Base-by-base conservation (phyloP, 2,113 vertebrate species). In the Engystomops pustulosus region DNA sequence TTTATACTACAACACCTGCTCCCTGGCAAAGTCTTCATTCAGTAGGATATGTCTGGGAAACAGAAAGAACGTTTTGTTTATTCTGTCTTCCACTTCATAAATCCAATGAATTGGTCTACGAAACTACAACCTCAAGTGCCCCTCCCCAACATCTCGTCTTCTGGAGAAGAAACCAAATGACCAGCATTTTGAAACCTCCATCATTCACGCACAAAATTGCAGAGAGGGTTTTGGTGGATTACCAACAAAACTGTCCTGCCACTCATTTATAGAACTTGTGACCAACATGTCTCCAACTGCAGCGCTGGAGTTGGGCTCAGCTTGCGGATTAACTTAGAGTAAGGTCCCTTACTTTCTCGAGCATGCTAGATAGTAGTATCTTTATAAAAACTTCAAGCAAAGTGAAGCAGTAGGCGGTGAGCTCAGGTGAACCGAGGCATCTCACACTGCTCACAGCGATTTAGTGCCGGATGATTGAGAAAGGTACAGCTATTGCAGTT, bases 401-500 rank as follows among this genome's bases (percentile, higher is more conserved):
- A 89, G 15, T 34, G 86, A 80, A 87, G 86, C 74, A 72, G 84
- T 76, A 45, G 83, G 88, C 68, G 74, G 15, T 34, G 79, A 86
- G 86, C 90, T 99, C 97, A 99, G 91, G 96, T 97, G 92, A 96
- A 97, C 90, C 97, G 95, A 0, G 98, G 98, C 97, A 99, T 99
- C 91, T 99, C 98, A 77, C 98, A 99, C 89, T 99, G 96, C 92
- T 99, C 98, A 89, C 98, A 99, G 90, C 98, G 98, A 90, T 99
- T 98, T 85, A 99, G 95, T 65, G 98, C 98, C 44, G 98, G 98
- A 86, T 99, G 98, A 91, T 99, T 99, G 89, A 99, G 96, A 90
- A 99, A 99, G 88, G 98, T 99, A 93, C 98, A 99, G 91, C 96
- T 98, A 86, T 99, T 96, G 90, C 98, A 99, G 92, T 97, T 97